Base-by-base conservation (phyloP, 2,888 invertebrate species). In the Cephus pygmeus region DNA sequence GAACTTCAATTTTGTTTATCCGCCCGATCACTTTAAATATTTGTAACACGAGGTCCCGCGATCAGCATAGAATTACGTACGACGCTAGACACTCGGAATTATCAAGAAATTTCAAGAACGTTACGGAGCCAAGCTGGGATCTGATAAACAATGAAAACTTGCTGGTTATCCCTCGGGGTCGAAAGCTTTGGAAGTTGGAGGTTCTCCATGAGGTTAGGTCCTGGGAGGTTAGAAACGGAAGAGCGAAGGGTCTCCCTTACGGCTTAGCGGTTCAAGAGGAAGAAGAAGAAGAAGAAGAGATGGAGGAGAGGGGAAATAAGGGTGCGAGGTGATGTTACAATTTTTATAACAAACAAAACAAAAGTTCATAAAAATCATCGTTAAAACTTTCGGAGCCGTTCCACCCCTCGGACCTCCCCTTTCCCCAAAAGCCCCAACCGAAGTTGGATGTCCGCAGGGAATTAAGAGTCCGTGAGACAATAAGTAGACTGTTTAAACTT, bases 291-390 rank as follows among this genome's bases (percentile, higher is more conserved):
- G 33, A 71, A 36, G 76, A 4, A 36, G 40, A 35, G 12, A 35
- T 35, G 12, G 69, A 56, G n/a, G 35, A 35, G 34, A 34, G 35
- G 6, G 76, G 3, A 36, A 73, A 23, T 23, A 35, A 56, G 69
- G 31, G 77, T 12, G 75, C 11, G 69, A 35, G 75, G 15, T 12
- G 68, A 34, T 69, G 74, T 33, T 76, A 76, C 78, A 78, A 78
- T 78, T 78, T 78, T 78, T 76, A 76, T 76, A 78, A 76, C 56
- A 75, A 78, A 78, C 78, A 73, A 78, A 78, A 78, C 75, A 78
- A 78, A 78, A 78, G 78, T 76, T 78, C 78, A 78, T 78, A 78
- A 78, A 78, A 78, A 78, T 78, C 78, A 76, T 78, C 78, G 78
- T 78, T 78, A 78, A 78, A 78, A 78, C 75, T 78, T 78, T 71